Conservation (phyloP, 2,888 invertebrate genomes). For the Lymantria monacha region DNA sequence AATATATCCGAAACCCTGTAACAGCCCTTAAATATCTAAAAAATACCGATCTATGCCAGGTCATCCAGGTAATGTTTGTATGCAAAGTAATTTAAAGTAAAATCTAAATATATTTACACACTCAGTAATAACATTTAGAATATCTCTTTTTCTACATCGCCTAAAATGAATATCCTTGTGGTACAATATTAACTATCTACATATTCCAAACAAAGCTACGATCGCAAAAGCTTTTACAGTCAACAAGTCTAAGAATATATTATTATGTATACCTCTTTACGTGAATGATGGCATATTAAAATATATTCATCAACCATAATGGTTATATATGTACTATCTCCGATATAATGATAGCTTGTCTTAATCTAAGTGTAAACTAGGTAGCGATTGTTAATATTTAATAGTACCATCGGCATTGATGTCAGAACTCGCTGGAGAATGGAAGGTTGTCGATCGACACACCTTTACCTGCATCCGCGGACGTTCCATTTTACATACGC, state of each 20-base stretch:
- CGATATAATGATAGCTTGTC: constrained; percentile 26
- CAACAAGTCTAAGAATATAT: neutral
- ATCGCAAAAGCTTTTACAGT: neutral
- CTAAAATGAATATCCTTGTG: too few relatives aligned
- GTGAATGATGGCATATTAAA: constrained; percentile 9
- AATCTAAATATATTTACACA: too few relatives aligned
- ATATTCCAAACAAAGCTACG: too few relatives aligned
- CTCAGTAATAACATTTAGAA: too few relatives aligned
- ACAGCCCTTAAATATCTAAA: too few relatives aligned
- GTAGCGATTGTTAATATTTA: constrained; percentile 60
- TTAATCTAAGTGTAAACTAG: constrained; percentile 35
- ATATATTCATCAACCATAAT: constrained; percentile 8
- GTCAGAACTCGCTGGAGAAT: constrained; percentile 61
- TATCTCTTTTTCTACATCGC: too few relatives aligned
- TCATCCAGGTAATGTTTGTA: too few relatives aligned
- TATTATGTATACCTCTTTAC: neutral
- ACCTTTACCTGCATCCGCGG: constrained; percentile 54
- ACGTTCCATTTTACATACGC: constrained; percentile 59
- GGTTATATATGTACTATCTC: constrained; percentile 16
- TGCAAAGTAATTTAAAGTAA: too few relatives aligned
- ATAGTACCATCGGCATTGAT: constrained; percentile 69
- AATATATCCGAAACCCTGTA: too few relatives aligned
- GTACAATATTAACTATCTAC: too few relatives aligned
- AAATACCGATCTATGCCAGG: too few relatives aligned
- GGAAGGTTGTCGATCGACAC: constrained; percentile 73